Base-by-base conservation (phyloP, 2,113 vertebrate species). In the Dascyllus trimaculatus region DNA sequence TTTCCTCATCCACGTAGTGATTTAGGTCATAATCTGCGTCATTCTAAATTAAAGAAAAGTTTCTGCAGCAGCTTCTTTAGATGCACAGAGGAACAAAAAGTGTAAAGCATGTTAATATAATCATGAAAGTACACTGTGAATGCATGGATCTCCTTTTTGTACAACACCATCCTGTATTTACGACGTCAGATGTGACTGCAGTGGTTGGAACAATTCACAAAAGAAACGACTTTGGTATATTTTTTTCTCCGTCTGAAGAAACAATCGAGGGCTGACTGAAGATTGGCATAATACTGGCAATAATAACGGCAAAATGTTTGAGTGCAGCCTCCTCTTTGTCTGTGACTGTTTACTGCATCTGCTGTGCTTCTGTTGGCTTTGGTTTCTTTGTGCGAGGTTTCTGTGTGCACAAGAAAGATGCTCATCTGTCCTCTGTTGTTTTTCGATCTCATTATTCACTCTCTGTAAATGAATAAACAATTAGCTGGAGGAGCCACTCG, bases 371-470 rank as follows among this genome's bases (percentile, higher is more conserved):
- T 78, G 43, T 49, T 49, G 60, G 59, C 70, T 48, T 51, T 15
- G 54, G 8, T 49, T 56, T 75, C 40, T 65, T 51, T 70, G 53
- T 21, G 70, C 52, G 57, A 59, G 64, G 46, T 25, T 67, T 43
- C 13, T 71, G 11, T 77, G 0, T 61, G 38, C 53, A 35, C 25
- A 40, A 60, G 24, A 54, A 38, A 75, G 35, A 58, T 0, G 43
- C 43, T 80, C 62, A 76, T 80, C 72, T 63, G 62, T 80, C 67
- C 52, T 53, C 71, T 70, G 48, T n/a, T 72, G 56, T 62, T 32
- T 62, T 75, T 52, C 35, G 11, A 13, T 60, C 45, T 32, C 26
- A n/a, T 71, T 68, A 62, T 60, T 32, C 49, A 53, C 15, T 18
- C 9, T 29, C 60, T 3, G 54, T 5, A 56, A 56, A 66, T 43